phyloP scores from a whole-genome alignment of 2,797 vertebrate genomes.

The Xerus rutilus region DNA sequence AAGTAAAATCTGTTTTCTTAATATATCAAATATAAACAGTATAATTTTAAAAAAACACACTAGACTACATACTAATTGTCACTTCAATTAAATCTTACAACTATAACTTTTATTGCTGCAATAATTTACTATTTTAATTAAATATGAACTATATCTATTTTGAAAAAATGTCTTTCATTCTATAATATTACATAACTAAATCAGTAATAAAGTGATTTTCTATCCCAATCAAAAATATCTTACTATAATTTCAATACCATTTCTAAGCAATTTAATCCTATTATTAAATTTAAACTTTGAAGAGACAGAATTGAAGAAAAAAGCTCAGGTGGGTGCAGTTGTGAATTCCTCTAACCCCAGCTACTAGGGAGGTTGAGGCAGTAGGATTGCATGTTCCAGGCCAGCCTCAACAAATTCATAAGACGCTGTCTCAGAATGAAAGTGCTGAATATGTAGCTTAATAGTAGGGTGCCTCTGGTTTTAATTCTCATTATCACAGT shows the following conservation, averaged over 20 bases:
- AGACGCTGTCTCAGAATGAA: too few relatives aligned
- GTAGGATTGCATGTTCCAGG: too few relatives aligned
- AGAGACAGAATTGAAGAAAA: background rate
- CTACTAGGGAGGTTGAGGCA: too few relatives aligned
- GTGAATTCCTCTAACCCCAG: too few relatives aligned
- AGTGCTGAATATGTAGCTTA: too few relatives aligned
- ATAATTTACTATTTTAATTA: conserved; percentile 87
- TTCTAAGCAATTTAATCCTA: conserved; percentile 69
- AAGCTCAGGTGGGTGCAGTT: too few relatives aligned
- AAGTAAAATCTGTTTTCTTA: conserved; percentile 79
- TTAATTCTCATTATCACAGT: too few relatives aligned
- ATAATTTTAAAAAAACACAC: conserved; percentile 83
- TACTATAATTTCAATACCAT: conserved; percentile 70
- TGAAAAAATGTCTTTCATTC: conserved; percentile 83
- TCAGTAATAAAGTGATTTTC: conserved; percentile 84
- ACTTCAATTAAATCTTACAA: conserved; percentile 85
- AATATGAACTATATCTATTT: conserved; percentile 83
- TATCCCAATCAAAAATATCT: conserved; percentile 80
- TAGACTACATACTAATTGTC: conserved; percentile 82
- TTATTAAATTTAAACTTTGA: conserved; percentile 50
- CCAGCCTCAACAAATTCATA: too few relatives aligned
- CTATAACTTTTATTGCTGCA: conserved; percentile 86
- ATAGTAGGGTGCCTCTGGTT: too few relatives aligned
- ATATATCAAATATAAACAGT: conserved; percentile 83
- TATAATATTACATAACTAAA: conserved; percentile 70